A percentile compares a stretch with the other conserved stretches of the same genome.
Conservation (phyloP, 2,888 invertebrate genomes). For the Drosophila macrospina region DNA sequence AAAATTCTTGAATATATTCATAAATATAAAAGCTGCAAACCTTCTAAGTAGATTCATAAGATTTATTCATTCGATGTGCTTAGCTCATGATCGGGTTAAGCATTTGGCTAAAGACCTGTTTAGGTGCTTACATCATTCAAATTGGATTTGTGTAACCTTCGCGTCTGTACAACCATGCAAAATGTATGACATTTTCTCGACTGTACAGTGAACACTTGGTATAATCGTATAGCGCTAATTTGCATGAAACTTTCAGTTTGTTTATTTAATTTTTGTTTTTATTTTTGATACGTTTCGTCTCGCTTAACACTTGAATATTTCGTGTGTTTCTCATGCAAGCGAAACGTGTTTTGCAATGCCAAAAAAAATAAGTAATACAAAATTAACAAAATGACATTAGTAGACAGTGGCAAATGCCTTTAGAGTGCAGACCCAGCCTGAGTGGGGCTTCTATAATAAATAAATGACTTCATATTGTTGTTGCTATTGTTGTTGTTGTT, state of each 20-base stretch:
- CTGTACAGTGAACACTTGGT: conserved; percentile 16
- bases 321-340: conserved; percentile 53
- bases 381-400: conserved; percentile 10
- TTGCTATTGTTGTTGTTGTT: conserved; percentile 9
- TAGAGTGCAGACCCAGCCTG: conserved; percentile 17
- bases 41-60: background rate
- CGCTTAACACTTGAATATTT: conserved; percentile 55
- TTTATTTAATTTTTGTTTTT: no score
- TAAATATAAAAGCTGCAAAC: no score
- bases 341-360: conserved; percentile 71
- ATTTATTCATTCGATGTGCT: background rate
- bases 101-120: conserved; percentile 28
- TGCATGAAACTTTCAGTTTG: conserved; percentile 48
- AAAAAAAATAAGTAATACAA: conserved; percentile 18
- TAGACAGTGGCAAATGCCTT: conserved; percentile 10
- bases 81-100: conserved; percentile 4
- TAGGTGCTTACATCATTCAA: conserved; percentile 46
- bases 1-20: no score
- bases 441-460: conserved; percentile 31
- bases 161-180: conserved; percentile 22
- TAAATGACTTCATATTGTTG: conserved; percentile 51
- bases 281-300: conserved; percentile 29
- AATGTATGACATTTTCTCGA: conserved; percentile 47
- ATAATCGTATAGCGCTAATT: conserved; percentile 32
- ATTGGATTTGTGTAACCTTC: conserved; percentile 41